These are phyloP conservation scores for Cydia pomonella DNA, from an alignment of 1,140 invertebrate species.

Conservation along the genomic window DNA sequence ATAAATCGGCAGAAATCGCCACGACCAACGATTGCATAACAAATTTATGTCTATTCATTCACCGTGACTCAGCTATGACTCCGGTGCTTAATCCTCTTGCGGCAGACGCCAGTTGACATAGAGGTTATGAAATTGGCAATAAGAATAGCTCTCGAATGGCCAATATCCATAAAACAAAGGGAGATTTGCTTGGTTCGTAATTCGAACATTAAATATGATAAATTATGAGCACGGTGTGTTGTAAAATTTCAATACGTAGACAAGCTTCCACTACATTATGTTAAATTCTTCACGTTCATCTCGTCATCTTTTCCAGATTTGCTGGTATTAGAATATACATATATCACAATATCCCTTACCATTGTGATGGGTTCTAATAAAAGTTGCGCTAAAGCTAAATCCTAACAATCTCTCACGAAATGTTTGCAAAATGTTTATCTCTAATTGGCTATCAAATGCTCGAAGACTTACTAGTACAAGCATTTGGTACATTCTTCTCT, in stretches of 20 bases:
- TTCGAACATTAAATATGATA: background rate
- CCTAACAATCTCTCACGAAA: no score
- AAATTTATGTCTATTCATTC: constrained; percentile 25
- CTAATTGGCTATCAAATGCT: no score
- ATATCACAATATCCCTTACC: no score
- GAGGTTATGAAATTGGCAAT: constrained; percentile 29
- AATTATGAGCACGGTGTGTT: no score
- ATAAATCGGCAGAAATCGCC: constrained; percentile 35
- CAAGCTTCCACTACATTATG: no score
- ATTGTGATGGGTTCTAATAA: no score
- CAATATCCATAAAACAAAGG: constrained; percentile 16
- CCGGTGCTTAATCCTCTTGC: constrained; percentile 31
- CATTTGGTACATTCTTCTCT: background rate
- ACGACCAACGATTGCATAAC: constrained; percentile 28
- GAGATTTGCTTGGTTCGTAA: background rate
- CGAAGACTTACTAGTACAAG: background rate
- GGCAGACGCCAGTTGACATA: constrained; percentile 31
- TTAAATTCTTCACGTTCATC: no score
- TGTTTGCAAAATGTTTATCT: no score
- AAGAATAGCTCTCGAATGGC: constrained; percentile 8
- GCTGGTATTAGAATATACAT: no score
- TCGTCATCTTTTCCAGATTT: no score
- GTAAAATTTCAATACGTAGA: no score
- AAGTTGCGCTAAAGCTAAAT: no score
- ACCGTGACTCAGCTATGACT: constrained; percentile 36